These are phyloP conservation scores for Drosophila nannoptera DNA, from an alignment of 1,140 invertebrate species.

Conservation along the genomic window DNA sequence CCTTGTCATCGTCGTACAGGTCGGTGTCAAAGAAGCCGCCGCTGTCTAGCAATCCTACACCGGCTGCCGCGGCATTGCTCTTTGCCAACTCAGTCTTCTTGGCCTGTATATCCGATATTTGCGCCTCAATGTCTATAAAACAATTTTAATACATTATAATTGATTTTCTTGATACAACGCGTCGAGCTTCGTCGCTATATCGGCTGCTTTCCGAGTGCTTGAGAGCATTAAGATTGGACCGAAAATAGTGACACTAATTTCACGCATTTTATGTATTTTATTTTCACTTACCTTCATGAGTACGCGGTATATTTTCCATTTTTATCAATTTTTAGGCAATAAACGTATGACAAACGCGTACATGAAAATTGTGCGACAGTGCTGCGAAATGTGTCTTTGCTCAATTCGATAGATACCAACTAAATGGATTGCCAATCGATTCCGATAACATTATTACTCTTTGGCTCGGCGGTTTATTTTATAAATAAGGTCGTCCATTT, in stretches of 20 bases:
- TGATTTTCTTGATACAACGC: slow-evolving; percentile 41
- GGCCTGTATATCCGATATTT: slow-evolving; percentile 93
- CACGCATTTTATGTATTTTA: not conserved
- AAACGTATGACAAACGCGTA: slow-evolving; percentile 62
- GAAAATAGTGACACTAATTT: not conserved
- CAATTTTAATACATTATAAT: slow-evolving; percentile 34
- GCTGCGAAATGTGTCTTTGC: slow-evolving; percentile 12
- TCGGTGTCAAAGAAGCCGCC: slow-evolving; percentile 93
- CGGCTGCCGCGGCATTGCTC: slow-evolving; percentile 81
- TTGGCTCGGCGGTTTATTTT: not conserved
- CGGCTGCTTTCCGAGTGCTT: not conserved
- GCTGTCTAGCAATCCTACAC: slow-evolving; percentile 92
- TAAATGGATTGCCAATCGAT: not conserved
- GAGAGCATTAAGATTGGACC: not conserved
- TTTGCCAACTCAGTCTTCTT: slow-evolving; percentile 89
- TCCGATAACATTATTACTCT: not conserved
- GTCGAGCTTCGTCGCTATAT: not conserved
- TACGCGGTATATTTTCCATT: slow-evolving; percentile 88
- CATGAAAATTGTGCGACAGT: slow-evolving; percentile 57
- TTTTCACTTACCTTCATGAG: slow-evolving; percentile 87
- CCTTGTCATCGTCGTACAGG: slow-evolving; percentile 89
- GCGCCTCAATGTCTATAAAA: slow-evolving; percentile 92
- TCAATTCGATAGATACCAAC: slow-evolving; percentile 11
- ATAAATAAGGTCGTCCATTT: too few relatives aligned
- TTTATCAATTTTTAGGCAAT: slow-evolving; percentile 44